These are phyloP conservation scores for Festucalex cinctus DNA, from an alignment of 2,113 vertebrate species.

Conservation along the genomic window DNA sequence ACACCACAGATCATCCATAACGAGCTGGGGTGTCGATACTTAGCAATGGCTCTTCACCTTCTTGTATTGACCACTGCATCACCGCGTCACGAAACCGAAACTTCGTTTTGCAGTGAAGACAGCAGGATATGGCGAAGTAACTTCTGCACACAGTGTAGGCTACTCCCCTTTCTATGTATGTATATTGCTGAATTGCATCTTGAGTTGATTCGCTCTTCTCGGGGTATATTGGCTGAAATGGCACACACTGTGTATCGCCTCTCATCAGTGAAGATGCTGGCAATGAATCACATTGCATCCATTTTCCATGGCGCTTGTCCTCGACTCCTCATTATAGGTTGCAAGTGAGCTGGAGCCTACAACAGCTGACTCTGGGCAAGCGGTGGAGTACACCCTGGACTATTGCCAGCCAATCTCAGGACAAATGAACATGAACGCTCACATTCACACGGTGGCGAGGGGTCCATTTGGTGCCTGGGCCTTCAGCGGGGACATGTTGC, in stretches of 20 bases:
- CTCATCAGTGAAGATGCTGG: slow-evolving; percentile 19
- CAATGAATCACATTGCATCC: background rate
- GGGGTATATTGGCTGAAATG: slow-evolving; percentile 14
- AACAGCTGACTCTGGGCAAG: too few relatives aligned
- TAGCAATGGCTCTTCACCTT: slow-evolving; percentile 31
- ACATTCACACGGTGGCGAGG: background rate
- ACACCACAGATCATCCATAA: slow-evolving; percentile 69
- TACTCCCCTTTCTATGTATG: background rate
- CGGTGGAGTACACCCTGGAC: too few relatives aligned
- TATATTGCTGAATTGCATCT: slow-evolving; percentile 2
- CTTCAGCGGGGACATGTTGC: background rate
- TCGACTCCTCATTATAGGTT: too few relatives aligned
- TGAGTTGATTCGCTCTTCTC: background rate
- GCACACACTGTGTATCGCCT: slow-evolving; percentile 13
- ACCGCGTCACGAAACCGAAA: slow-evolving; percentile 5
- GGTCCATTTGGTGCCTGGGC: background rate
- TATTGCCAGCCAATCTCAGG: too few relatives aligned
- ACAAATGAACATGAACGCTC: too few relatives aligned
- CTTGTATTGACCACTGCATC: slow-evolving; percentile 5
- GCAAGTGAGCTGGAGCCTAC: too few relatives aligned
- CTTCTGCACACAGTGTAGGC: background rate
- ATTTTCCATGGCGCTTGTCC: background rate
- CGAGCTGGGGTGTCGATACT: slow-evolving; percentile 63
- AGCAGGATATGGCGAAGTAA: background rate
- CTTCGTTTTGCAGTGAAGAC: slow-evolving; percentile 3